Evolutionary conservation across 2,888 invertebrate species (phyloP).

Genomic region (Drosophila fungiperda): DNA sequence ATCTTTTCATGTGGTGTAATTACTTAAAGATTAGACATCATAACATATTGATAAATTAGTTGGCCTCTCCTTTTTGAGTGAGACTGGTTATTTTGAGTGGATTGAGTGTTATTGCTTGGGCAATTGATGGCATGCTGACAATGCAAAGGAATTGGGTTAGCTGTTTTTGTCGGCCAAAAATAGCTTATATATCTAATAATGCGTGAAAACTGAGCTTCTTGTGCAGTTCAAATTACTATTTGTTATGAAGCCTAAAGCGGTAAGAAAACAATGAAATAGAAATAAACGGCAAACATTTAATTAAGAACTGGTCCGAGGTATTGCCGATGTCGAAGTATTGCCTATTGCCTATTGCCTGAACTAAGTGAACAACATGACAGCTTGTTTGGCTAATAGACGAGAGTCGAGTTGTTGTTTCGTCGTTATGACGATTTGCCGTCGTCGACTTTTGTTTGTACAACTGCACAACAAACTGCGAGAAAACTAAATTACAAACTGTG

Average conservation of each 20-base stretch:
- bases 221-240: constrained; percentile 37
- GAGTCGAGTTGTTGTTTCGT: constrained; percentile 9
- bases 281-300: constrained; percentile 32
- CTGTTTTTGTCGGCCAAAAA: constrained; percentile 18
- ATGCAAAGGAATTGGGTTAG: constrained; percentile 55
- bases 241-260: constrained; percentile 5
- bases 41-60: no score
- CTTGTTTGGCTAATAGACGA: constrained; percentile 47
- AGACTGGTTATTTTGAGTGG: background rate
- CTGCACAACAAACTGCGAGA: constrained; percentile 33
- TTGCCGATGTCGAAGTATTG: constrained; percentile 4
- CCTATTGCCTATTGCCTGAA: constrained; percentile 10
- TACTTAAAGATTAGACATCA: background rate
- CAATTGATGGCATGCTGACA: constrained; percentile 25
- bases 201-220: constrained; percentile 65
- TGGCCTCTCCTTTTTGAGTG: background rate
- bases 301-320: constrained; percentile 19
- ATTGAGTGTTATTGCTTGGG: background rate
- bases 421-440: constrained; percentile 1
- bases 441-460: constrained; percentile 58
- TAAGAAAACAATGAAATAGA: background rate
- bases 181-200: constrained; percentile 56
- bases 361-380: constrained; percentile 28
- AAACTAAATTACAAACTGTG: constrained; percentile 55
- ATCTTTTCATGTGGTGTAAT: background rate